A percentile compares a stretch with the other conserved stretches of the same genome.
Evolutionary conservation across 2,113 vertebrate species (phyloP).

Genomic region (Ascaphus truei): DNA sequence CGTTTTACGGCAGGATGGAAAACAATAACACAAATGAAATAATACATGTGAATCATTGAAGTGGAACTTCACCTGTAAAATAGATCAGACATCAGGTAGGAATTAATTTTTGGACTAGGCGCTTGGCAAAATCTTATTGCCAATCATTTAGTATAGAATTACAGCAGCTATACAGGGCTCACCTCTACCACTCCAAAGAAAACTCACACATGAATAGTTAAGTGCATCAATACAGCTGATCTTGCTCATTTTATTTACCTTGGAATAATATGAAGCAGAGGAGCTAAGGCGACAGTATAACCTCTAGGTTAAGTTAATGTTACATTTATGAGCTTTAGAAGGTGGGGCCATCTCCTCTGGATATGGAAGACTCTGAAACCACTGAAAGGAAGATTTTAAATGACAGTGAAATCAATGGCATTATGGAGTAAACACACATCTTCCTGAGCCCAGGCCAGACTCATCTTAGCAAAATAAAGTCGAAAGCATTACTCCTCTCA

Average conservation of each 20-base stretch:
- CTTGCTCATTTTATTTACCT: background rate
- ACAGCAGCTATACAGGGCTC: too few relatives aligned
- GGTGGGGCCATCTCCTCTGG: background rate
- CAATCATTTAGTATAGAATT: too few relatives aligned
- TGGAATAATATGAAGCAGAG: background rate
- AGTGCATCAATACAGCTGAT: background rate
- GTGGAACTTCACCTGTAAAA: too few relatives aligned
- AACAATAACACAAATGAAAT: too few relatives aligned
- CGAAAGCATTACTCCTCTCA: conserved; percentile 4
- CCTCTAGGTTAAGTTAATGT: background rate
- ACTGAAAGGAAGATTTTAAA: conserved; percentile 20
- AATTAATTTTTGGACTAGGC: too few relatives aligned
- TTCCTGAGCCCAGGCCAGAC: conserved; percentile 9
- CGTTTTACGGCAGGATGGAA: too few relatives aligned
- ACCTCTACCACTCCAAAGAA: too few relatives aligned
- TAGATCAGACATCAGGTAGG: too few relatives aligned
- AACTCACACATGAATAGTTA: too few relatives aligned
- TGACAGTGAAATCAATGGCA: conserved; percentile 33
- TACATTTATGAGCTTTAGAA: background rate
- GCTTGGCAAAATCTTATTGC: too few relatives aligned
- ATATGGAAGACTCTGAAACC: background rate
- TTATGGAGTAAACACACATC: conserved; percentile 23
- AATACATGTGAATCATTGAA: too few relatives aligned
- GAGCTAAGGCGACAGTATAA: background rate
- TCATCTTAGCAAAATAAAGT: conserved; percentile 1